Percentiles rank a stretch among this genome's conserved stretches.
phyloP scores from a whole-genome alignment of 1,140 invertebrate species.

The Maniola jurtina region DNA sequence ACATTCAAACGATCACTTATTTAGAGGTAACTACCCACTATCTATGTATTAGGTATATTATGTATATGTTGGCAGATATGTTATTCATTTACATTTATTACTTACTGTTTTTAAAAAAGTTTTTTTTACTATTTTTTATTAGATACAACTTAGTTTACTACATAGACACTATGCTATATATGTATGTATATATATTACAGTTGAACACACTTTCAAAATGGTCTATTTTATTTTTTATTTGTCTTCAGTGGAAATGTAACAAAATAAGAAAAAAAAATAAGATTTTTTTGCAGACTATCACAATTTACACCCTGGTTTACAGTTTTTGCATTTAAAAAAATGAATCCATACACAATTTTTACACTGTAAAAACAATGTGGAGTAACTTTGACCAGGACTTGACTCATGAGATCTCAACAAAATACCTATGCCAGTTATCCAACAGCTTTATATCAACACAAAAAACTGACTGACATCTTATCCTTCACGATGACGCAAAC shows the following conservation, averaged over 20 bases:
- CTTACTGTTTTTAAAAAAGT: conserved; percentile 14
- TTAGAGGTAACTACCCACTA: conserved; percentile 49
- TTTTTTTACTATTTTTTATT: neutral
- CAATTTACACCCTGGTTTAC: too few species aligned
- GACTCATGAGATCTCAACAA: too few species aligned
- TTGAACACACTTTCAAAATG: conserved; percentile 31
- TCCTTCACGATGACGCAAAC: too few species aligned
- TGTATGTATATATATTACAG: conserved; percentile 24
- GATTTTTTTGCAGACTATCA: too few species aligned
- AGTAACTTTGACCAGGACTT: too few species aligned
- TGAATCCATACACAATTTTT: too few species aligned
- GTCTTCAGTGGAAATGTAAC: neutral
- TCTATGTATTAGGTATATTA: conserved; percentile 32
- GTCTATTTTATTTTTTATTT: conserved; percentile 29
- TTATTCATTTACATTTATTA: conserved; percentile 28
- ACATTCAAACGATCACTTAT: neutral
- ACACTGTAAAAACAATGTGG: too few species aligned
- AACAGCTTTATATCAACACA: too few species aligned
- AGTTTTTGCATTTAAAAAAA: too few species aligned
- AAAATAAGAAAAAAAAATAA: neutral
- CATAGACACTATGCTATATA: conserved; percentile 38
- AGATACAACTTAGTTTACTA: conserved; percentile 50
- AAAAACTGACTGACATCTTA: too few species aligned
- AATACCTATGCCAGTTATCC: too few species aligned
- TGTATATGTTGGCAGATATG: conserved; percentile 59